Percentiles rank a stretch among this genome's conserved stretches.
These are phyloP conservation scores for Clarias pachynema DNA, from an alignment of 2,797 vertebrate species.

Conservation along the genomic window DNA sequence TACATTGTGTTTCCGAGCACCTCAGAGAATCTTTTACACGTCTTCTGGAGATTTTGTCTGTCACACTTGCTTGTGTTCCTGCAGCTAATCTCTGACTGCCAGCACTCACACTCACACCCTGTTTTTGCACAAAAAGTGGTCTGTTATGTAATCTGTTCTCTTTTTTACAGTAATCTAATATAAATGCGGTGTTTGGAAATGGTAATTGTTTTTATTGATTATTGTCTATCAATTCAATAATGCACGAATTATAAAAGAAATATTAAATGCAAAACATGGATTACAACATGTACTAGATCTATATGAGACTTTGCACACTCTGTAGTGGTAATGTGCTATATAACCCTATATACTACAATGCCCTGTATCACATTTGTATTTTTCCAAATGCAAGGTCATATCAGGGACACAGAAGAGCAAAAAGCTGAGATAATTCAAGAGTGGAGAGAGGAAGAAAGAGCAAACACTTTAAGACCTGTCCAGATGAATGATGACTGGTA, in stretches of 20 bases:
- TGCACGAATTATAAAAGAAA: not conserved
- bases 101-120: not conserved
- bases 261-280: not conserved
- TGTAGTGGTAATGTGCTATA: not conserved
- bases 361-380: not conserved
- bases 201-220: not conserved
- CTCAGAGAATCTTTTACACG: not conserved
- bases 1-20: not conserved
- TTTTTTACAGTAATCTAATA: not conserved
- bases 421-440: not conserved
- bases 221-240: not conserved
- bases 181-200: not conserved
- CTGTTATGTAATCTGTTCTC: not conserved
- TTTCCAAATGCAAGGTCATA: not conserved
- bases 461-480: not conserved
- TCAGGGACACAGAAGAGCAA: not conserved
- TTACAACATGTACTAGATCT: not conserved
- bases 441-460: conserved; percentile 17
- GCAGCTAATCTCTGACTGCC: not conserved
- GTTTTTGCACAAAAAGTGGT: not conserved
- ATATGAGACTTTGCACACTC: not conserved
- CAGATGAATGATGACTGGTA: conserved; percentile 32
- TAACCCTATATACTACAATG: not conserved
- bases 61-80: not conserved
- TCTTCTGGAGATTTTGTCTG: not conserved